Evolutionary conservation across 2,113 vertebrate species (phyloP), one percentile per base, ranked within the genome.

Genomic region (Butorides virescens): DNA sequence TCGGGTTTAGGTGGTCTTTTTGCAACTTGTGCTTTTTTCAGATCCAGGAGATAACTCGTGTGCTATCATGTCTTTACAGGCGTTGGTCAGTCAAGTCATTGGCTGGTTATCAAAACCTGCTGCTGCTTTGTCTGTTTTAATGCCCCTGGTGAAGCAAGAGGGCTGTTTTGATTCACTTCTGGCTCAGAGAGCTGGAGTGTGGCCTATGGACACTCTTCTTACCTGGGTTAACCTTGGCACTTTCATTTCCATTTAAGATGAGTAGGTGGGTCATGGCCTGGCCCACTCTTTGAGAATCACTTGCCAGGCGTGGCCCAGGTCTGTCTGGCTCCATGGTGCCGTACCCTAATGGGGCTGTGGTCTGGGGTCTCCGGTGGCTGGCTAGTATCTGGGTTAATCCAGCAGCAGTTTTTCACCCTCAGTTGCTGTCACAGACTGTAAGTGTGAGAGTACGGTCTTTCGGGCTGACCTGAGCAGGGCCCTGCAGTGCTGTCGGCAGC

Each of bases 341-440:
- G 13, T 12, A 27, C 59, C 32, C 1, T 8, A 52, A 58, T 0
- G 0, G 47, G 65, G 62, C 70, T 88, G 36, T 29, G 46, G 36
- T 29, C 47, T 14, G 44, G 75, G 36, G 68, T 56, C 36, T 85
- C 52, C 0, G 1, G 1, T 53, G 39, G 30, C 81, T 95, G 74
- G 66, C 39, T 30, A 10, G 22, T 30, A 10, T 30, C 86, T 56
- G 55, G 30, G 29, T 78, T 76, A 74, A 70, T 6, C 10, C 70
- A 72, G 66, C 62, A 74, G 72, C 63, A 71, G 29, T 88, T 88
- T 87, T 86, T 88, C 78, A 86, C 55, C 63, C 39, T 86, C 84
- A 67, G 26, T 39, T 67, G n/a, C 67, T 93, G 72, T 76, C 75
- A 74, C 23, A 73, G 81, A 76, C 39, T 11, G 5, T 62, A 49